These are phyloP conservation scores for Zhuqinia jingwanae DNA, from an alignment of 2,888 invertebrate genomes.

Conservation along the genomic window DNA sequence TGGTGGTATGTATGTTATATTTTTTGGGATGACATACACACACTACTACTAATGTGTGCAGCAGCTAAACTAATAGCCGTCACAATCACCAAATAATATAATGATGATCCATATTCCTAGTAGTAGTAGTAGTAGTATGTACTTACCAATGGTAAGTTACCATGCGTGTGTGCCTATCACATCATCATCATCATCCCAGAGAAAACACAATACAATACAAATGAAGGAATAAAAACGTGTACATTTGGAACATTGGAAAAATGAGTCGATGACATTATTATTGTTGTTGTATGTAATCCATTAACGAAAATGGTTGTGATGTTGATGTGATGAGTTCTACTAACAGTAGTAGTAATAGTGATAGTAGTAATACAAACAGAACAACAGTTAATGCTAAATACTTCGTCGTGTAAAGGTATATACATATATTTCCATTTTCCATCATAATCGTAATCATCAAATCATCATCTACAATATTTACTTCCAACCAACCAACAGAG, in stretches of 20 bases:
- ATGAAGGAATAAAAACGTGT: neutral
- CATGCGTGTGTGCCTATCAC: too few relatives aligned
- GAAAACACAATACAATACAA: neutral
- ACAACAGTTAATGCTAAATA: constrained; percentile 44
- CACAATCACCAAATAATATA: too few relatives aligned
- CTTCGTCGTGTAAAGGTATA: neutral
- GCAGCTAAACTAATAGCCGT: too few relatives aligned
- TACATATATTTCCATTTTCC: neutral
- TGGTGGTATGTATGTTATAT: too few relatives aligned
- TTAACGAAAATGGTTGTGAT: constrained; percentile 57
- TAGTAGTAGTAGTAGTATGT: too few relatives aligned
- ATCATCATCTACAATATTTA: constrained; percentile 6
- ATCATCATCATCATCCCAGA: too few relatives aligned
- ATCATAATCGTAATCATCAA: neutral
- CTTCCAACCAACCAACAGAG: constrained; percentile 13
- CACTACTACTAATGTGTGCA: too few relatives aligned
- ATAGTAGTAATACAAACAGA: neutral
- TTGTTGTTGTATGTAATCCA: constrained; percentile 58
- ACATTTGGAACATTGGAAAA: constrained; percentile 48
- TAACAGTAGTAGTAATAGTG: neutral
- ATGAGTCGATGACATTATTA: constrained; percentile 63
- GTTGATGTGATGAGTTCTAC: neutral
- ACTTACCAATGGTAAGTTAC: too few relatives aligned
- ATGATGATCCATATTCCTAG: too few relatives aligned
- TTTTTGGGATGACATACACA: too few relatives aligned